phyloP scores from a whole-genome alignment of 2,888 invertebrate genomes.

The Acanthosepion esculentum region DNA sequence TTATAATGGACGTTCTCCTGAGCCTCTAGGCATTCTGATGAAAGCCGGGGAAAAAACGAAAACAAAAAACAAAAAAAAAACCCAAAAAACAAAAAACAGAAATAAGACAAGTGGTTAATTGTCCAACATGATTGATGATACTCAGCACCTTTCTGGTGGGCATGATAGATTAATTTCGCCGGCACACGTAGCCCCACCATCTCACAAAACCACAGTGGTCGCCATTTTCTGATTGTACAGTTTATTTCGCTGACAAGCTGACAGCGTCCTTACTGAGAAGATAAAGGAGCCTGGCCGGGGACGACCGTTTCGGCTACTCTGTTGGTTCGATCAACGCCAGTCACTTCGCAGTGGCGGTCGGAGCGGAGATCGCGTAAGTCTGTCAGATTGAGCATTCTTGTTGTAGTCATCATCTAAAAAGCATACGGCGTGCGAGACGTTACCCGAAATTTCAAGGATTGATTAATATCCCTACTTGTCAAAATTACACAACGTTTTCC shows the following conservation, averaged over 20 bases:
- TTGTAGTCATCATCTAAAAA: neutral
- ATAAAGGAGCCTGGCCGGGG: neutral
- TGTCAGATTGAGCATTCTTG: neutral
- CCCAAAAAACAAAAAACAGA: neutral
- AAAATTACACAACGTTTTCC: too few relatives aligned
- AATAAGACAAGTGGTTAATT: constrained; percentile 18
- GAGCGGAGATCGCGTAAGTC: neutral
- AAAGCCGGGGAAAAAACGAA: too few relatives aligned
- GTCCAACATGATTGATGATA: neutral
- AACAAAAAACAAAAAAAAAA: too few relatives aligned
- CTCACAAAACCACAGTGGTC: neutral
- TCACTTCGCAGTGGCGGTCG: neutral
- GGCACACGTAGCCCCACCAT: neutral
- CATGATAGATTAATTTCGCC: neutral
- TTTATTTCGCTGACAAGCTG: neutral
- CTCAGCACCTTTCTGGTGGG: neutral
- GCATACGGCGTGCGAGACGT: too few relatives aligned
- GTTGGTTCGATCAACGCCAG: neutral
- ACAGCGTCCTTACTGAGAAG: neutral
- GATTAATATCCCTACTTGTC: too few relatives aligned
- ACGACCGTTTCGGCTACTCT: neutral
- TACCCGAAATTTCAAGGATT: too few relatives aligned
- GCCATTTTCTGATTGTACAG: neutral
- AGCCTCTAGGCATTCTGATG: neutral
- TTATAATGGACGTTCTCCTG: neutral